These are phyloP conservation scores for Phthorimaea operculella DNA, from an alignment of 1,140 invertebrate species.

Conservation along the genomic window DNA sequence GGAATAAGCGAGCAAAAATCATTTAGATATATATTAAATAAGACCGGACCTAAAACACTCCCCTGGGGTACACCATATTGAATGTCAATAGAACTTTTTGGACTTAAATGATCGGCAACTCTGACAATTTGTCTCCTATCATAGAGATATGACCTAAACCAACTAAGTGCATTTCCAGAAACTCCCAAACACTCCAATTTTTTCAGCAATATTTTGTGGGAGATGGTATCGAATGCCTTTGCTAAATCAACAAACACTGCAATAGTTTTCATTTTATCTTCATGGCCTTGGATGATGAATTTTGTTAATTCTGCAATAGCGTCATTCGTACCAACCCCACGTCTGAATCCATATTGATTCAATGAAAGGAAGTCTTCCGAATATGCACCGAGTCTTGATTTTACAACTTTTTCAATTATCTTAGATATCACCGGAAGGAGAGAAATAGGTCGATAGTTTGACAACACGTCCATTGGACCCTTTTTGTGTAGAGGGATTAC, in stretches of 20 bases:
- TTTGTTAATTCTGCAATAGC: conserved; percentile 4
- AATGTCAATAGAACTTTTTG: not conserved
- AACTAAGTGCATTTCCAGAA: not conserved
- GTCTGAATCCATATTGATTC: conserved; percentile 7
- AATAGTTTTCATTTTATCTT: not conserved
- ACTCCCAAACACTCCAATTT: not conserved
- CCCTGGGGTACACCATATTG: not conserved
- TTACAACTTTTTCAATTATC: conserved; percentile 5
- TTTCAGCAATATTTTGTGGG: not conserved
- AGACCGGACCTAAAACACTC: not conserved
- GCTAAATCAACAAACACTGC: not conserved
- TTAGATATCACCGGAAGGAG: not conserved
- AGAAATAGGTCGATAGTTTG: conserved; percentile 6
- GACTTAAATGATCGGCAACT: not conserved
- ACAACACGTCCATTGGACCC: not conserved
- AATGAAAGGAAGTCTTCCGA: not conserved
- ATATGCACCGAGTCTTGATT: not conserved
- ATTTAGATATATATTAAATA: not conserved
- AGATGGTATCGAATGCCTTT: conserved; percentile 1
- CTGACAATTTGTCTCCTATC: not conserved
- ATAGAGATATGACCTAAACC: not conserved
- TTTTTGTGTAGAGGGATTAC: conserved; percentile 3
- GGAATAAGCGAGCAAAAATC: not conserved
- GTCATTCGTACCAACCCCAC: not conserved
- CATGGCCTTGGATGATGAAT: not conserved